phyloP scores from a whole-genome alignment of 1,140 invertebrate genomes.

The Temnothorax longispinosus region DNA sequence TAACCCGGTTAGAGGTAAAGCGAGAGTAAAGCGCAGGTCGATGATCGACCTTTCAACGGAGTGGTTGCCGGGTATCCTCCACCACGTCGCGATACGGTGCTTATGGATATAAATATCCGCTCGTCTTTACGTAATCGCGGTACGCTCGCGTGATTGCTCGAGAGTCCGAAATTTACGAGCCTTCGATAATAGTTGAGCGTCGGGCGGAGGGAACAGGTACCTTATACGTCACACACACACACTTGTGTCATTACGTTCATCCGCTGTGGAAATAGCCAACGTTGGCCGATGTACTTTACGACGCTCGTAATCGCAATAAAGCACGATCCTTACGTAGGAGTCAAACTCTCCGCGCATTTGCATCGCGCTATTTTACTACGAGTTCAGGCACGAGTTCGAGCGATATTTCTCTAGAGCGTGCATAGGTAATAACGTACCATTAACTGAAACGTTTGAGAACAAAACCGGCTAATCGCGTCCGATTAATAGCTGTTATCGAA shows the following conservation, averaged over 20 bases:
- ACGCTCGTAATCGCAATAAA: constrained; percentile 41
- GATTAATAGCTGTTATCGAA: constrained; percentile 17
- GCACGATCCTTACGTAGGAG: constrained; percentile 27
- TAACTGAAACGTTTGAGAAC: neutral
- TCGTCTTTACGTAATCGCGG: constrained; percentile 69
- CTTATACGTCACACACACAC: neutral
- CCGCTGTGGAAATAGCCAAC: constrained; percentile 7
- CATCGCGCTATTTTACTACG: neutral
- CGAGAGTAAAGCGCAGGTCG: constrained; percentile 70
- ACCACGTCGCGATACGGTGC: constrained; percentile 36
- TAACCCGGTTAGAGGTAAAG: constrained; percentile 68
- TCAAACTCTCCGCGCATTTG: constrained; percentile 26
- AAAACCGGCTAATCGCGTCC: neutral
- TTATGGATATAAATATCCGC: constrained; percentile 66
- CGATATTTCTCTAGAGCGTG: neutral
- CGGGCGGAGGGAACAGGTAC: neutral
- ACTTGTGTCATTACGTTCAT: constrained; percentile 35
- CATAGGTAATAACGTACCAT: constrained; percentile 12
- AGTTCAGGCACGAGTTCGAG: neutral
- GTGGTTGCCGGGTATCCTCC: constrained; percentile 31
- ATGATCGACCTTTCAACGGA: constrained; percentile 72
- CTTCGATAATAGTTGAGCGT: constrained; percentile 44
- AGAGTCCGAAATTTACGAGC: constrained; percentile 65
- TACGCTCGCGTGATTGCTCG: constrained; percentile 65
- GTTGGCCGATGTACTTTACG: constrained; percentile 32